Evolutionary conservation across 2,113 vertebrate genomes (phyloP).

Genomic region (Balaeniceps rex): DNA sequence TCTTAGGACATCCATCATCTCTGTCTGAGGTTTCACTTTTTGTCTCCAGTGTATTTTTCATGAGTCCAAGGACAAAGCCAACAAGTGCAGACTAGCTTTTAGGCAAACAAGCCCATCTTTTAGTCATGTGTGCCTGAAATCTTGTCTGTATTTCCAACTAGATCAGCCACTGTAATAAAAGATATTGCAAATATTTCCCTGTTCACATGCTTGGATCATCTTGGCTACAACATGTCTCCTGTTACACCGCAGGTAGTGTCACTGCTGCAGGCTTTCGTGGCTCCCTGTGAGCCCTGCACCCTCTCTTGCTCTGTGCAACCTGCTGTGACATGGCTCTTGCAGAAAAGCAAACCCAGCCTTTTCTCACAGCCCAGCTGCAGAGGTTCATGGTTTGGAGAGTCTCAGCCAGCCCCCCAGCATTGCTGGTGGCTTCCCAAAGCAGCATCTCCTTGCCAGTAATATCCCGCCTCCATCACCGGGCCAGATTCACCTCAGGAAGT

Average conservation of each 20-base stretch:
- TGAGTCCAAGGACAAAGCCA: neutral
- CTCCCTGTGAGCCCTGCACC: neutral
- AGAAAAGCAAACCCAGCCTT: neutral
- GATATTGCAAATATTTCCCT: neutral
- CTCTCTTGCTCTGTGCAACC: accelerated
- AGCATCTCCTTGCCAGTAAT: neutral
- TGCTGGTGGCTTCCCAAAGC: neutral
- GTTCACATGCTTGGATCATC: neutral
- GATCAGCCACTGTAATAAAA: neutral
- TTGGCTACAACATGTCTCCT: neutral
- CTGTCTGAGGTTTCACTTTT: neutral
- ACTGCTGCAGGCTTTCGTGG: neutral
- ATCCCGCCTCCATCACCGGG: accelerated
- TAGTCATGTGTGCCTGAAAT: neutral
- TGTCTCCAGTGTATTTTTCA: neutral
- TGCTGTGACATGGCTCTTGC: neutral
- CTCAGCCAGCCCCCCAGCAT: neutral
- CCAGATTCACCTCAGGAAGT: neutral
- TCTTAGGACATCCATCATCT: neutral
- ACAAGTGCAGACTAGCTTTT: neutral
- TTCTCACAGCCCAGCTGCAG: neutral
- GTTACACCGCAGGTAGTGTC: neutral
- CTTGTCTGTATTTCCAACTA: neutral
- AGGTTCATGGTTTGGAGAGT: neutral
- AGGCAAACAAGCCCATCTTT: neutral